A percentile compares a stretch with the other conserved stretches of the same genome.
These are phyloP conservation scores for Epinephelus coioides DNA, from an alignment of 2,797 vertebrate genomes.

Conservation along the genomic window DNA sequence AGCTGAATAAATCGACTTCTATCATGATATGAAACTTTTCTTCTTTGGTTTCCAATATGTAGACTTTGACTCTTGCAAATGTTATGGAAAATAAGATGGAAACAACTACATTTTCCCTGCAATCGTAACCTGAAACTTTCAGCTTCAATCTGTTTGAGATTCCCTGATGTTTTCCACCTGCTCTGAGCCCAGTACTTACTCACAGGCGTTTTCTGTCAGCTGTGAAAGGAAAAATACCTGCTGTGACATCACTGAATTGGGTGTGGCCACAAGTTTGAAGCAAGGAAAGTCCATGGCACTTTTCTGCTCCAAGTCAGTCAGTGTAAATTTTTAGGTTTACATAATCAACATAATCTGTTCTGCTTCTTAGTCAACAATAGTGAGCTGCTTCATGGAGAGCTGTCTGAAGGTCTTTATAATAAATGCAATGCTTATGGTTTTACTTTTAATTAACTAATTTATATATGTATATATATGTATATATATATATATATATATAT, in stretches of 20 bases:
- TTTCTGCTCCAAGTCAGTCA: background rate
- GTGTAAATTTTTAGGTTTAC: background rate
- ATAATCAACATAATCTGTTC: background rate
- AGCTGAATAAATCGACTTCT: conserved; percentile 1
- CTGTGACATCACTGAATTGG: background rate
- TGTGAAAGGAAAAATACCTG: background rate
- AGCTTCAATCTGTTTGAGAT: background rate
- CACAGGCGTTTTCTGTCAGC: background rate
- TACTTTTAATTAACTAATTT: no score
- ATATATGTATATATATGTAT: no score
- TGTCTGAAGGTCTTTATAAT: no score
- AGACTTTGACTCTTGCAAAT: background rate
- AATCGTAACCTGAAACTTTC: background rate
- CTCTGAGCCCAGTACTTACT: background rate
- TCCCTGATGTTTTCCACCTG: background rate
- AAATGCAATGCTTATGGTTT: no score
- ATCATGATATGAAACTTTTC: background rate
- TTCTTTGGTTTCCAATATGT: background rate
- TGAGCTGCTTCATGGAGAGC: no score
- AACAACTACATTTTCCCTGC: background rate
- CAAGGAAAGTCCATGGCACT: background rate
- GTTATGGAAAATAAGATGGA: background rate
- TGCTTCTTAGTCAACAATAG: no score
- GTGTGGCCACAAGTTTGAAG: background rate
- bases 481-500: no score